Percentiles rank a stretch among this genome's conserved stretches.
These are phyloP conservation scores for Sciurus niger DNA, from an alignment of 2,113 vertebrate species.

Conservation along the genomic window DNA sequence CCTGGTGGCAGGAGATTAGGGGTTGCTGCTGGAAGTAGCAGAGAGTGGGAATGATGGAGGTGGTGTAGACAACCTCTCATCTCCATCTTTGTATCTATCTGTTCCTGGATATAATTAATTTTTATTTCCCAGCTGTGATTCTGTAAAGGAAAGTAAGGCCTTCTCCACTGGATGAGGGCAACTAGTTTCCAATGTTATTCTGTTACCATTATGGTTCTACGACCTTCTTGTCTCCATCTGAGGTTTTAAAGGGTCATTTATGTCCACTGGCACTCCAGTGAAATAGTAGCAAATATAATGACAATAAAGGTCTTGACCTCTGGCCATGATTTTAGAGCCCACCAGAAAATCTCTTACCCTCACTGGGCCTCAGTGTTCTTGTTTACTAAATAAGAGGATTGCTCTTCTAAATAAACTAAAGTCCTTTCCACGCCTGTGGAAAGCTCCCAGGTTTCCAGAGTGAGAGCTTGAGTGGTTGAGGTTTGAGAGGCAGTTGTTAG, in stretches of 20 bases:
- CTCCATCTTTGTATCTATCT: neutral
- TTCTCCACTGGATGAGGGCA: neutral
- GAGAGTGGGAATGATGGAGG: accelerated
- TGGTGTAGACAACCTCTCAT: accelerated
- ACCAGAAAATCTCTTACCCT: neutral
- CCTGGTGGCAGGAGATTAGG: too few relatives aligned
- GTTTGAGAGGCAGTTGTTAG: neutral
- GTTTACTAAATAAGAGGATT: neutral
- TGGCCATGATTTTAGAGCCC: neutral
- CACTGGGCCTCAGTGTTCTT: neutral
- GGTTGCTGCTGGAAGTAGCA: neutral
- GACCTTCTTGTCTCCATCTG: neutral
- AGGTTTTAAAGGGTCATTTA: neutral
- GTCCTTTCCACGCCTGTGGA: neutral
- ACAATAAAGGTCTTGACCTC: neutral
- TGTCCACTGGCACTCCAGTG: neutral
- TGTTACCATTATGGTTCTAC: neutral
- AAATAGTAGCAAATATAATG: neutral
- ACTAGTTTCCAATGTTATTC: neutral
- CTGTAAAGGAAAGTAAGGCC: neutral
- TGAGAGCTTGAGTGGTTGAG: neutral
- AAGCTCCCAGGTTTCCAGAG: neutral
- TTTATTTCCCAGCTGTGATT: neutral
- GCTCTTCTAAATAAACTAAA: too few relatives aligned
- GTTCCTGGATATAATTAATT: neutral